phyloP scores from a whole-genome alignment of 2,797 vertebrate species.

The Hapalemur alaotrensis region DNA sequence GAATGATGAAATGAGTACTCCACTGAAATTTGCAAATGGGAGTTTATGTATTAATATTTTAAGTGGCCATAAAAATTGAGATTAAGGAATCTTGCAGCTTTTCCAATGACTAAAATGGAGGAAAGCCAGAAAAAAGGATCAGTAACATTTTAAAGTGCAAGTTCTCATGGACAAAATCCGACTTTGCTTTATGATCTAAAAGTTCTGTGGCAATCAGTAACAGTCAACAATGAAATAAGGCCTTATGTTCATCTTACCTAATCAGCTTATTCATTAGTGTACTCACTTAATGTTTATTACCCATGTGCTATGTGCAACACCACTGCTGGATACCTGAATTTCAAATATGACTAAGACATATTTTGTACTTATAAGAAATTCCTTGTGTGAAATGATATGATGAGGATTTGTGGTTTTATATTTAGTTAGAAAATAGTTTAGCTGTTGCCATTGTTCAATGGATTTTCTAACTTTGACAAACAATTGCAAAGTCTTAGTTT shows the following conservation, averaged over 20 bases:
- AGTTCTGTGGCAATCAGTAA: neutral
- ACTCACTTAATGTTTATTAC: neutral
- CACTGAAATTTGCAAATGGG: neutral
- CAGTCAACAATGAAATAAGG: neutral
- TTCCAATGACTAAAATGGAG: neutral
- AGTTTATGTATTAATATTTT: neutral
- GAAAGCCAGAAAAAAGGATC: neutral
- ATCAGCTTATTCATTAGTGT: neutral
- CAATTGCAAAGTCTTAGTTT: neutral
- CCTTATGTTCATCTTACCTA: neutral
- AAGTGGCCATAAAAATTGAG: neutral
- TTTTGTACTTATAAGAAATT: neutral
- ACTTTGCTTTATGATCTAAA: neutral
- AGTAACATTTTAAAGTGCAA: neutral
- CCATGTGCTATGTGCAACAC: neutral
- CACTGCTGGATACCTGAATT: neutral
- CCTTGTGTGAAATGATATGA: neutral
- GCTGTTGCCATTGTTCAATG: neutral
- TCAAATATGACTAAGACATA: neutral
- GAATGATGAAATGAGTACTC: neutral
- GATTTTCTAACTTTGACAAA: constrained; percentile 44
- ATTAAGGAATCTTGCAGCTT: neutral
- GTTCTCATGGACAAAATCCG: neutral
- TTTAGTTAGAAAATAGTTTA: constrained; percentile 36
- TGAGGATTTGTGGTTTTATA: neutral